phyloP scores from a whole-genome alignment of 2,797 vertebrate genomes.

The Babyrousa celebensis region DNA sequence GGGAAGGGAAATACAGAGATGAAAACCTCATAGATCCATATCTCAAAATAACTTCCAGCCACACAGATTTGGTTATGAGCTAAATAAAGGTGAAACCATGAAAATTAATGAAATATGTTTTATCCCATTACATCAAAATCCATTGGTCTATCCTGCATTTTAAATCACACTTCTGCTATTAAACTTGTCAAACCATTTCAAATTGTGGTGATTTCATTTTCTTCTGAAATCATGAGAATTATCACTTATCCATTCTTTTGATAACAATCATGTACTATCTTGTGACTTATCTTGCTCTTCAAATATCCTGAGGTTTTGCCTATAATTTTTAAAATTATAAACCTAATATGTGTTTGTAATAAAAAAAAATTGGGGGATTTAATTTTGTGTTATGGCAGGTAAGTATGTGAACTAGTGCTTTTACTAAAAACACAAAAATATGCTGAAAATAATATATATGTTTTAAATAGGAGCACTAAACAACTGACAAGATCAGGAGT shows the following conservation, averaged over 20 bases:
- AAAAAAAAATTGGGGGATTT: slow-evolving; percentile 7
- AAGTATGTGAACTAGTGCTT: slow-evolving; percentile 31
- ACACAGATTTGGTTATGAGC: slow-evolving; percentile 12
- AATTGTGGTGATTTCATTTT: neutral
- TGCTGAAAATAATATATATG: neutral
- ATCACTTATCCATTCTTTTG: neutral
- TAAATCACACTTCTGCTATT: slow-evolving; percentile 31
- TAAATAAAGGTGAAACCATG: slow-evolving; percentile 30
- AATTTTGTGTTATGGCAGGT: slow-evolving; percentile 32
- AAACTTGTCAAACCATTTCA: slow-evolving; percentile 25
- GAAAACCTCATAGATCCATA: neutral
- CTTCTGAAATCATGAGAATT: slow-evolving; percentile 9
- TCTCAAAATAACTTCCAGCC: slow-evolving; percentile 51
- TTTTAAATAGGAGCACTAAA: slow-evolving; percentile 3
- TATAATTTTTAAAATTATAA: neutral
- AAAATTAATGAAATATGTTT: slow-evolving; percentile 61
- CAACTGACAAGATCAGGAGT: neutral
- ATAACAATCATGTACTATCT: neutral
- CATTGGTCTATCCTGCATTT: neutral
- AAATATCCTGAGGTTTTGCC: neutral
- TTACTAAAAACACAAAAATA: slow-evolving; percentile 46
- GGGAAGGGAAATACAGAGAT: slow-evolving; percentile 3
- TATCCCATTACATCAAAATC: neutral
- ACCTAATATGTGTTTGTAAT: neutral
- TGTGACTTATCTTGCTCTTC: neutral